A percentile compares a stretch with the other conserved stretches of the same genome.
Evolutionary conservation across 2,888 invertebrate species (phyloP).

Genomic region (Hypena proboscidalis): DNA sequence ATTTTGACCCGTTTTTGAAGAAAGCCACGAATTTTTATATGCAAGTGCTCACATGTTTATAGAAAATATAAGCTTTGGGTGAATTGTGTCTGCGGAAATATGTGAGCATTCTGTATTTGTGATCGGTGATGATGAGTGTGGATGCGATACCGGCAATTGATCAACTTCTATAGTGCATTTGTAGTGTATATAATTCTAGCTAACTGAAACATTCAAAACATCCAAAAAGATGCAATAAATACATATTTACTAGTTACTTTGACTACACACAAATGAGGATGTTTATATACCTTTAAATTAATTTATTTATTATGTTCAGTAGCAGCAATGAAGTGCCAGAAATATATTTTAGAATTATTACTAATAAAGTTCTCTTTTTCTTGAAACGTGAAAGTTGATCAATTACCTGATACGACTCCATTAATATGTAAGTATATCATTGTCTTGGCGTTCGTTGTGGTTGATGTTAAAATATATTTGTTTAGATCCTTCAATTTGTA

Average conservation of each 20-base stretch:
- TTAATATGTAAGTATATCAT: conserved; percentile 20
- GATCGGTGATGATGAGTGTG: conserved; percentile 17
- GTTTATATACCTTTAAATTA: too few species aligned
- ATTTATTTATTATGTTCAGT: too few species aligned
- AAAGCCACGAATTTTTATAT: conserved; percentile 43
- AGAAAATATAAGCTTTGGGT: conserved; percentile 32
- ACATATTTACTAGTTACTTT: too few species aligned
- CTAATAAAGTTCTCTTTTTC: too few species aligned
- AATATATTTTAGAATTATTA: too few species aligned
- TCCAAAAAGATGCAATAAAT: too few species aligned
- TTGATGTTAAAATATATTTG: conserved; percentile 27
- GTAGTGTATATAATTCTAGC: too few species aligned
- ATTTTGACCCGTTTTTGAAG: conserved; percentile 48
- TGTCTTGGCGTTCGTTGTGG: conserved; percentile 24
- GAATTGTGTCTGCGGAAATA: conserved; percentile 17
- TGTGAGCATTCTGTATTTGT: conserved; percentile 41
- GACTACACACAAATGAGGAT: too few species aligned
- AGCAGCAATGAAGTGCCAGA: too few species aligned
- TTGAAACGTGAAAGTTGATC: too few species aligned
- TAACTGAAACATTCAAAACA: too few species aligned
- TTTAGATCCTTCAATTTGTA: conserved; percentile 26
- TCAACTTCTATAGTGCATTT: too few species aligned
- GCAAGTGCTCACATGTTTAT: conserved; percentile 43
- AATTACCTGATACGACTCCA: conserved; percentile 21
- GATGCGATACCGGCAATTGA: conserved; percentile 11